Base-by-base conservation (phyloP, 2,888 invertebrate genomes). In the Erebia ligea region DNA sequence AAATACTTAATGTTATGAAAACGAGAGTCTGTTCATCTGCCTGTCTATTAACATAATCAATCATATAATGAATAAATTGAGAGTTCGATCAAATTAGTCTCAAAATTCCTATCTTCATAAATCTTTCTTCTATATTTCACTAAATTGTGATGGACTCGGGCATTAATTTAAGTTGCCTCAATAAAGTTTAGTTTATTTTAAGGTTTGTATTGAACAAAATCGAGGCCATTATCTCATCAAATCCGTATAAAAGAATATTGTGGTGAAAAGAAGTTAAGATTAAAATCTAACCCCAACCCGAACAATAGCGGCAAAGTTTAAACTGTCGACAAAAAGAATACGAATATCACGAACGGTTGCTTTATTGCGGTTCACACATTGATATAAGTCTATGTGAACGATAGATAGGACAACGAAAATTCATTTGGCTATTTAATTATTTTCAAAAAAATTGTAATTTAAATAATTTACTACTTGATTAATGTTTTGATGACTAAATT, bases 321-420 rank as follows among this genome's bases (percentile, higher is more conserved):
- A 66, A 56, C 21, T 66, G 66, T 56, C 66, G 21, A 56, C 56
- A 66, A 66, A 66, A 66, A 56, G 66, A 45, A 66, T 56, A 21
- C 42, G 19, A 66, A 48, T 21, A 48, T 62, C 66, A 66, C 54
- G 66, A 54, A 45, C 54, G 66, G 66, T 57, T 66, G 66, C 66
- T 66, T 66, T 56, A 66, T 66, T 66, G 56, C 66, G 56, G 56
- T 57, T 13, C 42, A 45, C 19, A 56, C 56, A 19, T 13, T 13
- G 45, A 62, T 19, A 40, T 17, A n/a, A 10, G 0, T 4, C 5
- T 42, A 21, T 48, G 8, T 15, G 15, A 21, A 13, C 13, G 15
- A 40, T 15, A 62, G 62, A 62, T 15, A 21, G 21, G 62, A 62
- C 45, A 62, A 62, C 13, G 3, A 21, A 25, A 56, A 13, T 21